Evolutionary conservation across 2,113 vertebrate genomes (phyloP).

Genomic region (Neodontobutis hainanensis): DNA sequence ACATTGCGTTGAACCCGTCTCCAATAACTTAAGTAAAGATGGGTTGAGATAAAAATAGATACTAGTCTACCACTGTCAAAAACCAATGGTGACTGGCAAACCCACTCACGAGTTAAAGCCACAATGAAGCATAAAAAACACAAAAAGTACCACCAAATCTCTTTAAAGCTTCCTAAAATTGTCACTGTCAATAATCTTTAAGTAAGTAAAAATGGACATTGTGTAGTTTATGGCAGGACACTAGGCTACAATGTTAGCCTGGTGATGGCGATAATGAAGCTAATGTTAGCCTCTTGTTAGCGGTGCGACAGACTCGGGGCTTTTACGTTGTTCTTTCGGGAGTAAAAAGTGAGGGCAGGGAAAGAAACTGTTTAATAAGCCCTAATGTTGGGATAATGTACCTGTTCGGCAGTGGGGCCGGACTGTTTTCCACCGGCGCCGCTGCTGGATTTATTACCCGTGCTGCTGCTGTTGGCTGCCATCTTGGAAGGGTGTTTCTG

Average conservation of each 20-base stretch:
- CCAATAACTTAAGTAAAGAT: not conserved
- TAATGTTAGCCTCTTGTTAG: slow-evolving; percentile 51
- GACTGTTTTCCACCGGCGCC: slow-evolving; percentile 70
- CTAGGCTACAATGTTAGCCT: not conserved
- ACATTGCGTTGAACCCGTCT: not conserved
- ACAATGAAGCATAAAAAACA: no score
- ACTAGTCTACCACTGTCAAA: not conserved
- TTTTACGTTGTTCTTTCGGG: not conserved
- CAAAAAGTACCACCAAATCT: not conserved
- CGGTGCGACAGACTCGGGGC: not conserved
- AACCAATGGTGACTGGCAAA: not conserved
- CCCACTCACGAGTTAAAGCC: rapidly evolving
- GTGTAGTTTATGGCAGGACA: not conserved
- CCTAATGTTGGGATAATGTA: not conserved
- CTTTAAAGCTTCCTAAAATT: no score
- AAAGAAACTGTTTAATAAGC: rapidly evolving
- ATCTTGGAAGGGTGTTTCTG: slow-evolving; percentile 77
- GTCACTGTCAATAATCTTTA: rapidly evolving
- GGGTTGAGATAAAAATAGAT: slow-evolving; percentile 40
- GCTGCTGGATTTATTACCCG: slow-evolving; percentile 69
- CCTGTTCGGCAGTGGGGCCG: slow-evolving; percentile 78
- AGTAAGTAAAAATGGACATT: not conserved
- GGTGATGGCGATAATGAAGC: slow-evolving; percentile 27
- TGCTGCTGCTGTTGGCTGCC: slow-evolving; percentile 81
- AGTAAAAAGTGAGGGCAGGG: rapidly evolving